Base-by-base conservation (phyloP, 2,797 vertebrate species). In the Gymnoscopelus microlampas region DNA sequence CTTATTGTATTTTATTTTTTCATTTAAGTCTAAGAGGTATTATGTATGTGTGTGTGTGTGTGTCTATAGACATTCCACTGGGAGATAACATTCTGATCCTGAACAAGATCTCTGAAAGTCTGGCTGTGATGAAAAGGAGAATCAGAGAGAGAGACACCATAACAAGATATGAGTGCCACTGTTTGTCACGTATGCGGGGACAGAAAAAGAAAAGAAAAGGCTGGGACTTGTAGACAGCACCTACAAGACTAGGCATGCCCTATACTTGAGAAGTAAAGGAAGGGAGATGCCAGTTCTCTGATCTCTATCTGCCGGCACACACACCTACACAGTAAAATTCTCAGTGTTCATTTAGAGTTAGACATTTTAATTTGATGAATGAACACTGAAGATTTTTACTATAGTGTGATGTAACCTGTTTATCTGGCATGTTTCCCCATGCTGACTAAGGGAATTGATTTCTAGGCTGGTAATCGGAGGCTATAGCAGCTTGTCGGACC, bases 221-320 rank as follows among this genome's bases (percentile, higher is more conserved):
- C 60, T 74, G 74, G 51, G 81, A 79, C 70, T 79, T 44, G 79
- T 64, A 81, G 76, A 78, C 65, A 59, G 60, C 57, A 59, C 71
- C 51, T 77, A 71, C 86, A 78, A 79, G 84, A 54, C 83, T 64
- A 65, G 66, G 64, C 83, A 84, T 71, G 81, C 81, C 76, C 56
- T 7, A 58, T 11, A 29, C 51, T 61, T 55, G n/a, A 44, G 48
- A 66, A 82, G 50, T 6, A 15, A 51, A 4, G 39, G 9, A 44
- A 10, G 1, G 61, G 61, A 77, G 73, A 73, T 61, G 79, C 23
- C 68, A 68, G 65, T 44, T 44, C 70, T 29, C 3, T 74, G 57
- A 72, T 68, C 61, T 19, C 64, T 39, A n/a, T 70, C 61, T 26
- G 53, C 35, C n/a, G 2, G n/a, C 47, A 11, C 19, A n/a, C n/a